Evolutionary conservation across 1,140 invertebrate species (phyloP).

Genomic region (Calliphora vicina): DNA sequence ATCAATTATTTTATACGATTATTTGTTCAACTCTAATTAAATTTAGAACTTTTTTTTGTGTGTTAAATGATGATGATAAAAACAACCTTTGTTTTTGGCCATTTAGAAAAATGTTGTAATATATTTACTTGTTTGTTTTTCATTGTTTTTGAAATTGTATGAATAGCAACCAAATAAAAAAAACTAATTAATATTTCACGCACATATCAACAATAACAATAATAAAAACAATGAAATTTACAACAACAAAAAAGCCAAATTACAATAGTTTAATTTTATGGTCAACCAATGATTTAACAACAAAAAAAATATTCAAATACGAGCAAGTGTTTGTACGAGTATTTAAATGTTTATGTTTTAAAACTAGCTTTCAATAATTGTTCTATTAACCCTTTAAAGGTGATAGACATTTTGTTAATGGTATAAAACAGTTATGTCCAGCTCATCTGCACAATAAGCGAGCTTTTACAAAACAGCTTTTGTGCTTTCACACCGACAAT

Average conservation of each 20-base stretch:
- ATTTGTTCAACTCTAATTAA: background rate
- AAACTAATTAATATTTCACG: conserved; percentile 28
- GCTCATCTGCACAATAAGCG: no score
- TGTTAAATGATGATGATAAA: background rate
- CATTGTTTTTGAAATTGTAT: background rate
- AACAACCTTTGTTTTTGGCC: background rate
- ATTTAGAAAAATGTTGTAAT: background rate
- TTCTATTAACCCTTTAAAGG: background rate
- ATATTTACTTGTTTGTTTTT: background rate
- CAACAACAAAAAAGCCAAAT: conserved; percentile 17
- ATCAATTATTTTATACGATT: background rate
- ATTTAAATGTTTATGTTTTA: background rate
- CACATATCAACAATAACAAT: conserved; percentile 19
- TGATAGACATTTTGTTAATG: no score
- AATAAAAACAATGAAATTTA: conserved; percentile 12
- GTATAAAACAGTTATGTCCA: no score
- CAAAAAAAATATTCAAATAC: background rate
- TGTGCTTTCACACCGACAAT: no score
- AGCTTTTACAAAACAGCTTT: no score
- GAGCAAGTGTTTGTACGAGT: background rate
- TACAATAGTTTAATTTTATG: conserved; percentile 3
- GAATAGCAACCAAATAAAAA: background rate
- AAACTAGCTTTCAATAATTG: background rate
- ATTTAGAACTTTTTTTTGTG: background rate
- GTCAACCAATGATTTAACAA: background rate